These are phyloP conservation scores for Cylas formicarius DNA, from an alignment of 1,140 invertebrate species.

Conservation along the genomic window DNA sequence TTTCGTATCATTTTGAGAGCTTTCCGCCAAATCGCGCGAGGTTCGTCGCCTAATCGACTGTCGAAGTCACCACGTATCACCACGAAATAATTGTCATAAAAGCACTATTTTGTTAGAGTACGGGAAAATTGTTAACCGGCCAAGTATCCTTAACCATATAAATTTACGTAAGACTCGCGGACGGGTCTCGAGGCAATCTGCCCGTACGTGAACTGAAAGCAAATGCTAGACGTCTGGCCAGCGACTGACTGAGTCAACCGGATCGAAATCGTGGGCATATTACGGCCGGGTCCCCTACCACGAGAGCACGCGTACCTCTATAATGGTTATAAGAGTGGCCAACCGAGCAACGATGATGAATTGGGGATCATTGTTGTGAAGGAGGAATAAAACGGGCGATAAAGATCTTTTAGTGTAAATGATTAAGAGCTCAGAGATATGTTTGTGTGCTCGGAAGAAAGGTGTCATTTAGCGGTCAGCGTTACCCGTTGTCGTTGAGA, in stretches of 20 bases:
- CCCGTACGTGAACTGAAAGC: too few species aligned
- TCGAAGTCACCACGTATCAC: slow-evolving; percentile 6
- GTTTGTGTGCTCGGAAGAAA: too few species aligned
- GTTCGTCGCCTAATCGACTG: slow-evolving; percentile 5
- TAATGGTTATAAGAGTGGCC: slow-evolving; percentile 23
- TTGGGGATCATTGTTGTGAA: slow-evolving; percentile 32
- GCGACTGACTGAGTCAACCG: slow-evolving; percentile 15
- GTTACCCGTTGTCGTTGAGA: too few species aligned
- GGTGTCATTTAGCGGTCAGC: too few species aligned
- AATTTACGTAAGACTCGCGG: too few species aligned
- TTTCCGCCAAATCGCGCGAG: neutral
- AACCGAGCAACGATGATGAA: slow-evolving; percentile 32
- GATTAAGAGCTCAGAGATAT: slow-evolving; percentile 29
- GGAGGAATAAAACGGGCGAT: slow-evolving; percentile 33
- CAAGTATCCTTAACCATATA: too few species aligned
- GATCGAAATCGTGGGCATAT: slow-evolving; percentile 20
- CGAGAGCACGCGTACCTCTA: slow-evolving; percentile 22
- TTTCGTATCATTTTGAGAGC: too few species aligned
- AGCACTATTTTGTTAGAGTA: too few species aligned
- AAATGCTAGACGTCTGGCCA: slow-evolving; percentile 4
- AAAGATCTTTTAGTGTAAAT: slow-evolving; percentile 27
- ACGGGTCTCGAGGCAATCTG: too few species aligned
- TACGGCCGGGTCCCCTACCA: slow-evolving; percentile 25
- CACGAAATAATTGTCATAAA: too few species aligned
- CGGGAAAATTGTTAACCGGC: too few species aligned